A percentile compares a stretch with the other conserved stretches of the same genome.
phyloP scores from a whole-genome alignment of 2,797 vertebrate genomes.

The Amblyraja radiata region DNA sequence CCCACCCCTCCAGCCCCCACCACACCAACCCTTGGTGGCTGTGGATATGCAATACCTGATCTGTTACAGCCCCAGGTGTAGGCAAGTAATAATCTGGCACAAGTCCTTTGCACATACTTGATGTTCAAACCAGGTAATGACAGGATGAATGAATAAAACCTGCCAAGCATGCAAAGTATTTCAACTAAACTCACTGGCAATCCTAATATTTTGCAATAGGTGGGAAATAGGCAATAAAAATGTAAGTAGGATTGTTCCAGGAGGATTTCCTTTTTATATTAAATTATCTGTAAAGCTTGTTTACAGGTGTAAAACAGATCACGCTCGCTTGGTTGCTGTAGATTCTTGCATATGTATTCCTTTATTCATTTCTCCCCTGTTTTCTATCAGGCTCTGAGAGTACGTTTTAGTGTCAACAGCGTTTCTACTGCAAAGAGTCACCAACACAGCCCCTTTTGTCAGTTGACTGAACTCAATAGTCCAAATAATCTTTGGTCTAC shows the following conservation, averaged over 20 bases:
- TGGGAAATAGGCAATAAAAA: conserved; percentile 19
- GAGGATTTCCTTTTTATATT: neutral
- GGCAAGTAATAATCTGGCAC: neutral
- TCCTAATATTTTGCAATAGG: neutral
- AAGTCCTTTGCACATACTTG: neutral
- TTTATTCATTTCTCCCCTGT: conserved; percentile 4
- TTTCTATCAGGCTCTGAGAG: neutral
- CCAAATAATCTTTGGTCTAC: neutral
- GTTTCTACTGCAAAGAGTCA: neutral
- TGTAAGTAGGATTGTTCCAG: neutral
- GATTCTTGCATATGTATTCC: neutral
- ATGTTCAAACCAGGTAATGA: neutral
- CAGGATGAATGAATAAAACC: neutral
- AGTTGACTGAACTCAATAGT: neutral
- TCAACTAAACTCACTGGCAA: neutral
- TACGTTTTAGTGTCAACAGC: neutral
- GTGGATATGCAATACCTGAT: neutral
- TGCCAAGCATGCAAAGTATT: neutral
- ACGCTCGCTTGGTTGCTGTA: neutral
- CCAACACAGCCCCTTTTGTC: neutral
- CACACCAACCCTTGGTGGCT: neutral
- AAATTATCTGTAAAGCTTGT: neutral
- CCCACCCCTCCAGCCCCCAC: too few species aligned
- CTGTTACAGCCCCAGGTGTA: neutral
- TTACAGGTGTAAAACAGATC: neutral